Evolutionary conservation across 2,888 invertebrate genomes (phyloP).

Genomic region (Oscheius myriophilus): DNA sequence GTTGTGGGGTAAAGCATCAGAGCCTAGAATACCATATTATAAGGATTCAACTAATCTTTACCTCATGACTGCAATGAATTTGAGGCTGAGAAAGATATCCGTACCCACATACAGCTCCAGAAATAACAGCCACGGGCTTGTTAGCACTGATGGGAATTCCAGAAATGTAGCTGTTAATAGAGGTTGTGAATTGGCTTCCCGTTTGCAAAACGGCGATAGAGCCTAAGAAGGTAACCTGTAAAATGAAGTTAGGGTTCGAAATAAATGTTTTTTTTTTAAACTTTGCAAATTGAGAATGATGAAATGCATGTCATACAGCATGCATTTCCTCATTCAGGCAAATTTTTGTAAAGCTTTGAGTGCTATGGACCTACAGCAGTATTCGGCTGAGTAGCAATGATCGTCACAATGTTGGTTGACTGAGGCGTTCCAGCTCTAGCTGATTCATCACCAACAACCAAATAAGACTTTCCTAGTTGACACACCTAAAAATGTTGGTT

Average conservation of each 20-base stretch:
- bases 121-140: constrained; percentile 29
- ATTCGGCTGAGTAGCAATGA: constrained; percentile 27
- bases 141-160: neutral
- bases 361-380: constrained; percentile 24
- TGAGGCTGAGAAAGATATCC: constrained; percentile 22
- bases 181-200: constrained; percentile 16
- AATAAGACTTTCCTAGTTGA: constrained; percentile 22
- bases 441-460: constrained; percentile 27
- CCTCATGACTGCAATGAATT: constrained; percentile 33
- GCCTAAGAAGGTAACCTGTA: neutral
- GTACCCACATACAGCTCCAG: constrained; percentile 36
- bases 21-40: constrained; percentile 13
- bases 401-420: constrained; percentile 26
- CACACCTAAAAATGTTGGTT: constrained; percentile 17
- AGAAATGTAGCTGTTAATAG: constrained; percentile 6
- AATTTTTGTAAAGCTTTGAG: too few species aligned
- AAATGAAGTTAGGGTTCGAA: too few species aligned
- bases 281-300: neutral
- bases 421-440: neutral
- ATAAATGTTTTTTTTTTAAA: neutral
- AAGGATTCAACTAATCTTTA: neutral
- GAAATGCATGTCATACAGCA: neutral
- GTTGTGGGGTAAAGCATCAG: constrained; percentile 28
- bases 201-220: neutral
- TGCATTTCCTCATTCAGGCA: too few species aligned